Percentiles rank a stretch among this genome's conserved stretches.
Evolutionary conservation across 1,140 invertebrate species (phyloP).

Genomic region (Maconellicoccus hirsutus): DNA sequence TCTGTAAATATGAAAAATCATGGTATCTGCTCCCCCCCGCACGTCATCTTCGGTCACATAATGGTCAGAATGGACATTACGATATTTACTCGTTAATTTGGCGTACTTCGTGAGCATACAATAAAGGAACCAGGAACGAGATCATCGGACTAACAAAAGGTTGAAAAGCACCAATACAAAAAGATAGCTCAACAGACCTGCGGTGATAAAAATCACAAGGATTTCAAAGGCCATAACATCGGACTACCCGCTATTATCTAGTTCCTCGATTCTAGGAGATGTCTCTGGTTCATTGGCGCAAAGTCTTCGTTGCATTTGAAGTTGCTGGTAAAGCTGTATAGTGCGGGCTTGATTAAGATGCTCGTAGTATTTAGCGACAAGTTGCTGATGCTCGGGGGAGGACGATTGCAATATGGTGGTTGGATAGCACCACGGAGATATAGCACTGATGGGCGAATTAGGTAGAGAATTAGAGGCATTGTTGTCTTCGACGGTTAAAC

Average conservation of each 20-base stretch:
- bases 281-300: neutral
- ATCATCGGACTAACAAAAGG: too few species aligned
- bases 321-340: conserved; percentile 10
- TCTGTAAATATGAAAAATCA: too few species aligned
- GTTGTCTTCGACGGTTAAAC: neutral
- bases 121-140: too few species aligned
- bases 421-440: neutral
- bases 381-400: neutral
- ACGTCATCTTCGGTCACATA: too few species aligned
- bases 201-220: neutral
- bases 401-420: neutral
- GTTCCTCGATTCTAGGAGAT: neutral
- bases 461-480: neutral
- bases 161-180: neutral
- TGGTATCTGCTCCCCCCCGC: too few species aligned
- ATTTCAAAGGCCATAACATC: neutral
- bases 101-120: too few species aligned
- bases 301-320: neutral
- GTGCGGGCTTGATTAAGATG: neutral
- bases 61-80: too few species aligned
- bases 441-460: neutral
- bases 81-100: too few species aligned
- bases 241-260: conserved; percentile 10
- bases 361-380: conserved; percentile 11
- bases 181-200: neutral